Evolutionary conservation across 2,888 invertebrate genomes (phyloP).

Genomic region (Lithophane leautieri): DNA sequence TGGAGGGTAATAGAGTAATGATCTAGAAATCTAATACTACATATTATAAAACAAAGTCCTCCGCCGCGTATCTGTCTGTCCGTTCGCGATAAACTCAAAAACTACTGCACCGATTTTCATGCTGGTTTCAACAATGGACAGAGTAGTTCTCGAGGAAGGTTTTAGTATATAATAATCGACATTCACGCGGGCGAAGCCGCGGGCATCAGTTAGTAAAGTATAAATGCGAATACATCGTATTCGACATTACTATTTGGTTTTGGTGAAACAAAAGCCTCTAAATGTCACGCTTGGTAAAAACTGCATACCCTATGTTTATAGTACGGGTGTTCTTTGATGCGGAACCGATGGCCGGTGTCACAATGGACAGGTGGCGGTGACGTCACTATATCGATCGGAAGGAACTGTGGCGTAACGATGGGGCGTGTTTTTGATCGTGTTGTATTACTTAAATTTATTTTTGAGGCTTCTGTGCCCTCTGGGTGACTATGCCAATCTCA

Average conservation of each 20-base stretch:
- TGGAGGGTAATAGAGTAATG: neutral
- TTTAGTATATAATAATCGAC: too few relatives aligned
- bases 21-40: neutral
- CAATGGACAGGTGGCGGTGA: conserved; percentile 46
- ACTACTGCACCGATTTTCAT: too few relatives aligned
- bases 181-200: too few relatives aligned
- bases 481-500: too few relatives aligned
- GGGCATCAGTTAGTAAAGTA: too few relatives aligned
- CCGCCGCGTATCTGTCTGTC: too few relatives aligned
- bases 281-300: conserved; percentile 21
- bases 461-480: too few relatives aligned
- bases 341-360: conserved; percentile 32
- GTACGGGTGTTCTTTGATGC: conserved; percentile 18
- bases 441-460: neutral
- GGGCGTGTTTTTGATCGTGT: neutral
- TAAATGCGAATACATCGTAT: neutral
- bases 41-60: too few relatives aligned
- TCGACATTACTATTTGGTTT: neutral
- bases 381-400: conserved; percentile 43
- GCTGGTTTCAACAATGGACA: too few relatives aligned
- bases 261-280: conserved; percentile 3
- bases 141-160: too few relatives aligned
- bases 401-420: neutral
- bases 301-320: conserved; percentile 9
- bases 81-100: too few relatives aligned